Evolutionary conservation across 2,888 invertebrate genomes (phyloP).

Genomic region (Aelia acuminata): DNA sequence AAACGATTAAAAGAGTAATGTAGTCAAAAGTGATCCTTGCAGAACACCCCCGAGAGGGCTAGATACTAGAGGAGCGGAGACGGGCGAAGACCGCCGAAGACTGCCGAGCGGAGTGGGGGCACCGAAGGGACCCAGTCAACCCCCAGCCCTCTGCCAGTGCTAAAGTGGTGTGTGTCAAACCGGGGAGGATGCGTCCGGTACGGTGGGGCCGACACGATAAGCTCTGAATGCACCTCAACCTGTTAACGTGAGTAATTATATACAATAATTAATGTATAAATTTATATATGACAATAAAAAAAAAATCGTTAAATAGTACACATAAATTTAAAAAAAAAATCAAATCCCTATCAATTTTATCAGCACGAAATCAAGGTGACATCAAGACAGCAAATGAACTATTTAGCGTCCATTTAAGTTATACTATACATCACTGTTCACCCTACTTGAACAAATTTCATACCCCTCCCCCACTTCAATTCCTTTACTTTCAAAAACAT

Average conservation of each 20-base stretch:
- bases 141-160: constrained; percentile 56
- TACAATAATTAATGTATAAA: constrained; percentile 3
- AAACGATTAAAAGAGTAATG: neutral
- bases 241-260: constrained; percentile 48
- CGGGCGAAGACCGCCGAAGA: neutral
- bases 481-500: neutral
- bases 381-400: neutral
- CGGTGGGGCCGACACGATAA: constrained; percentile 54
- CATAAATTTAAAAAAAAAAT: neutral
- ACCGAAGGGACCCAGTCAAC: constrained; percentile 45
- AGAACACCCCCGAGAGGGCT: constrained; percentile 19
- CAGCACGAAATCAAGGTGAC: neutral
- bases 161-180: constrained; percentile 58
- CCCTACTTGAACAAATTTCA: neutral
- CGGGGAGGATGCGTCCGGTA: constrained; percentile 57
- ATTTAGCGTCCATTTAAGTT: neutral
- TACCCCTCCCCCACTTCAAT: neutral
- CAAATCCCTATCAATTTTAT: neutral
- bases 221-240: constrained; percentile 57
- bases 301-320: neutral
- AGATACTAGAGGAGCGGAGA: constrained; percentile 13
- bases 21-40: neutral
- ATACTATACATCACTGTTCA: neutral
- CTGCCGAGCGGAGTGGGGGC: constrained; percentile 29
- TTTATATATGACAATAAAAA: constrained; percentile 7